These are phyloP conservation scores for Orchestia grillus DNA, from an alignment of 1,140 invertebrate genomes.

Conservation along the genomic window DNA sequence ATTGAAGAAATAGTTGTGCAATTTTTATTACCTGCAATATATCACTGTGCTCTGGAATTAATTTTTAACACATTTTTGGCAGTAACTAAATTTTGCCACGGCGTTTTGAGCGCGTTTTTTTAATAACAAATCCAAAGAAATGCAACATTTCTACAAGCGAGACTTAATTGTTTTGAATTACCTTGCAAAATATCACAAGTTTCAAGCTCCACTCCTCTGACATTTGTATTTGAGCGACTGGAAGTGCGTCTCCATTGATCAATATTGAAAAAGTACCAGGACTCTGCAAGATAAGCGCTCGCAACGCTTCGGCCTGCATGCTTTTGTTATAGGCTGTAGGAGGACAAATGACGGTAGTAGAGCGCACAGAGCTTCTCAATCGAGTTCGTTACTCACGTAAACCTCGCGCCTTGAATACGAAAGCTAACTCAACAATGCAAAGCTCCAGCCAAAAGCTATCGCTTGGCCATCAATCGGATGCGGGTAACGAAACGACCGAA, in stretches of 20 bases:
- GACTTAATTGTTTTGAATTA: not conserved
- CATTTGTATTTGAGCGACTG: not conserved
- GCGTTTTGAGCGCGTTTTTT: not conserved
- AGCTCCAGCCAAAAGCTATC: not conserved
- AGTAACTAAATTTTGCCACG: not conserved
- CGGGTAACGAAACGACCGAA: constrained; percentile 2
- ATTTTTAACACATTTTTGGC: not conserved
- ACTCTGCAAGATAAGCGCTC: not conserved
- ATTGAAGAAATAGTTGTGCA: not conserved
- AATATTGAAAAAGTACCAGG: not conserved
- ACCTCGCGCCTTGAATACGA: constrained; percentile 40
- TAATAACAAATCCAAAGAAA: not conserved
- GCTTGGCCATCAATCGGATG: constrained; percentile 38
- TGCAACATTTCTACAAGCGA: not conserved
- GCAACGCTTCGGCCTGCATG: not conserved
- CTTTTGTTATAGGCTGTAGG: not conserved
- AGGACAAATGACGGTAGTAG: constrained; percentile 21
- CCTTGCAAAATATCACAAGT: not conserved
- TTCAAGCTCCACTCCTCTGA: not conserved
- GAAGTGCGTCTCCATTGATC: not conserved
- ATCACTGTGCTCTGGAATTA: not conserved
- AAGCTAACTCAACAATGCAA: constrained; percentile 45
- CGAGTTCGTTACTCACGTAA: constrained; percentile 53
- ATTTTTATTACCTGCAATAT: not conserved
- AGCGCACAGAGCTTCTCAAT: constrained; percentile 52